These are phyloP conservation scores for Tretioscincus oriximinensis DNA, from an alignment of 2,113 vertebrate species.

Conservation along the genomic window DNA sequence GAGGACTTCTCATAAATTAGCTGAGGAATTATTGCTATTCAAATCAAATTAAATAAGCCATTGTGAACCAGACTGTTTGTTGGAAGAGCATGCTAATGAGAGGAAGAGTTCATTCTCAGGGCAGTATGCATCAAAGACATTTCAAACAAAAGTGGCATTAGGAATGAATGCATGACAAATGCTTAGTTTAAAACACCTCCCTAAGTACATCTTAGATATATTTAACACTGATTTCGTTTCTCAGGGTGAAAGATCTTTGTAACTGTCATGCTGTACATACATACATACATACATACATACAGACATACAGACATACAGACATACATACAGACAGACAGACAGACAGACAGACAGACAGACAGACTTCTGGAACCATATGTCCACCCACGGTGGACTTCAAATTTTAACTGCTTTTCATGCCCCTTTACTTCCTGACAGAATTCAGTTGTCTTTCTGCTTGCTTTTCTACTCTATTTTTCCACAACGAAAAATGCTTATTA, in stretches of 20 bases:
- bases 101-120: constrained; percentile 45
- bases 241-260: not conserved
- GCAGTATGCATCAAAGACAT: constrained; percentile 7
- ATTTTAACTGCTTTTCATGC: too few relatives aligned
- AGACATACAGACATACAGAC: too few relatives aligned
- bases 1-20: constrained; percentile 24
- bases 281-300: too few relatives aligned
- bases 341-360: too few relatives aligned
- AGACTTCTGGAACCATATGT: too few relatives aligned
- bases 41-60: constrained; percentile 40
- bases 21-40: constrained; percentile 36
- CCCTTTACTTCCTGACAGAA: too few relatives aligned
- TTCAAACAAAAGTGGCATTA: constrained; percentile 9
- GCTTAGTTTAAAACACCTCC: not conserved
- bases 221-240: constrained; percentile 7
- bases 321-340: too few relatives aligned
- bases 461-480: too few relatives aligned
- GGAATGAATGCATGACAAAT: constrained; percentile 25
- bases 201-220: constrained; percentile 16
- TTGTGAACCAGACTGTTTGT: constrained; percentile 20
- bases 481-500: too few relatives aligned
- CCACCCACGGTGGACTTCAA: too few relatives aligned
- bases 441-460: too few relatives aligned
- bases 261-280: not conserved
- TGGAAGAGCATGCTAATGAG: constrained; percentile 29